Percentiles rank a stretch among this genome's conserved stretches.
phyloP scores from a whole-genome alignment of 2,888 invertebrate genomes.

The Chymomyza caudatula region DNA sequence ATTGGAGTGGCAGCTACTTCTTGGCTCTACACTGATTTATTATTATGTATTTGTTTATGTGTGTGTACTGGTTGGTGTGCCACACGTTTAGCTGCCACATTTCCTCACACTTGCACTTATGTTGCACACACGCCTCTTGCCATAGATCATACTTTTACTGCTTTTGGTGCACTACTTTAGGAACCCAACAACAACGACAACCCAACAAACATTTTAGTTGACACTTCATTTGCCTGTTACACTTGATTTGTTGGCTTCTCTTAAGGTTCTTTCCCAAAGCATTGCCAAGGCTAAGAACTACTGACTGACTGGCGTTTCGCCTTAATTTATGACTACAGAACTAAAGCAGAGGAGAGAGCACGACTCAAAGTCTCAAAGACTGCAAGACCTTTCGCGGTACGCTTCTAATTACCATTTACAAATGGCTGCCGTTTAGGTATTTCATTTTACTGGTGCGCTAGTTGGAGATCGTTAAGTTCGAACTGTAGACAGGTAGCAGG shows the following conservation, averaged over 20 bases:
- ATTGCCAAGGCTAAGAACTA: background rate
- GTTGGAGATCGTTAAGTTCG: slow-evolving; percentile 40
- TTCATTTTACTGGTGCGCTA: slow-evolving; percentile 1
- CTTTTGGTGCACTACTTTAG: background rate
- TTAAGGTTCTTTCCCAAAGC: background rate
- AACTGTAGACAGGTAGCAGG: slow-evolving; percentile 48
- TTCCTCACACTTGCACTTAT: slow-evolving; percentile 30
- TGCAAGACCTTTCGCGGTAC: background rate
- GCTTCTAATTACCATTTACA: slow-evolving; percentile 66
- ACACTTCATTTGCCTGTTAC: slow-evolving; percentile 64
- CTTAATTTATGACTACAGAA: slow-evolving; percentile 38
- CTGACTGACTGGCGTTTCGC: slow-evolving; percentile 6
- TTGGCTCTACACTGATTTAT: slow-evolving; percentile 41
- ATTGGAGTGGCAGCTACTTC: slow-evolving; percentile 10
- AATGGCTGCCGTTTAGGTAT: slow-evolving; percentile 43
- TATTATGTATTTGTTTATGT: slow-evolving; percentile 2
- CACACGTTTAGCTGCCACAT: background rate
- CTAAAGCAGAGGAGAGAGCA: background rate
- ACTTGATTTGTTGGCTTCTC: slow-evolving; percentile 37
- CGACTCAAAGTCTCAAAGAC: background rate
- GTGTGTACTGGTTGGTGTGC: no score
- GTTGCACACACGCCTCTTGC: slow-evolving; percentile 38
- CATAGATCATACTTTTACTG: slow-evolving; percentile 61
- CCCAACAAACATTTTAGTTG: slow-evolving; percentile 51
- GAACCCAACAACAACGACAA: background rate